Base-by-base conservation (phyloP, 2,797 vertebrate species). In the Adelosebastes latens region DNA sequence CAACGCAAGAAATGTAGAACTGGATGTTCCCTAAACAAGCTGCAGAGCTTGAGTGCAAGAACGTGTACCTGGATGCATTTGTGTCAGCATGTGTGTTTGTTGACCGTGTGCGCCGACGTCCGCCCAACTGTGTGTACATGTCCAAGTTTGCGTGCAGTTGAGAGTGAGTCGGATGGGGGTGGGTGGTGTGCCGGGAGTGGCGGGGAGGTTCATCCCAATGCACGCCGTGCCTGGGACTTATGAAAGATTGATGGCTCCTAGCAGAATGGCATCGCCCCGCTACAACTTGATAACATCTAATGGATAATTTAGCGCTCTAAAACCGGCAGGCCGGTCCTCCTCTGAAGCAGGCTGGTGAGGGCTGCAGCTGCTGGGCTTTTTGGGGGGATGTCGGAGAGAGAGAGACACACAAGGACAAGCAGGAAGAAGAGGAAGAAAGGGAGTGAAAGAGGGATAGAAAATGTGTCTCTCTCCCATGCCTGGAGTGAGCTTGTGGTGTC, bases 201-300 rank as follows among this genome's bases (percentile, higher is more conserved):
- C 22, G 69, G 74, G 87, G 69, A 79, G 86, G 74, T 79, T 82
- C 90, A 88, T 95, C 94, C 91, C 88, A 85, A 85, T 83, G 88
- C 81, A 79, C 69, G 66, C 85, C 25, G 81, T 87, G 91, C 91
- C 89, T 77, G 68, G 92, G 89, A 90, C 91, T 89, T 84, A 98
- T 98, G 95, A 97, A 98, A 98, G 97, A 98, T 99, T 97, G 96
- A 99, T 98, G 87, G 65, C 85, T 97, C 96, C 96, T 96, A 95
- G 97, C 95, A 95, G 94, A 97, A 97, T 98, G 97, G 97, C 97
- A 97, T 97, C 96, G 96, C 96, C 96, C 96, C 94, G 96, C 96
- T 96, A 97, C 97, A 97, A 98, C 98, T 97, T 96, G 97, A 97
- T 97, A 97, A 98, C 97, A 97, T 97, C 96, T 97, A 97, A 97